A percentile compares a stretch with the other conserved stretches of the same genome.
Evolutionary conservation across 2,888 invertebrate species (phyloP).

Genomic region (Ptycholaimellus sp.): DNA sequence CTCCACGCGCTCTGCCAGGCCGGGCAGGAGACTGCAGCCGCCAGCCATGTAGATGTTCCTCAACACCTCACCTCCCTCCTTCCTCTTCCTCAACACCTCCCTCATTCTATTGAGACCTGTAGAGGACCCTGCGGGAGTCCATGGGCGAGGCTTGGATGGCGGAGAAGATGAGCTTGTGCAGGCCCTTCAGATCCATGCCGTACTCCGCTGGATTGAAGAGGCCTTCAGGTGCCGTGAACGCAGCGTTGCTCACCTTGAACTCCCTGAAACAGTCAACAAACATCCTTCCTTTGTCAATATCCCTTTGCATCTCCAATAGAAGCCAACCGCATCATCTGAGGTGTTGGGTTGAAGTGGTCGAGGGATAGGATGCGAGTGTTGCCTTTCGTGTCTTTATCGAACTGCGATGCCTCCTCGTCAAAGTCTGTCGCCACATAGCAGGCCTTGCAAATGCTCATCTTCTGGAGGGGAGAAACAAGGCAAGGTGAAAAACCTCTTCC

Average conservation of each 20-base stretch:
- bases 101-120: slow-evolving; percentile 18
- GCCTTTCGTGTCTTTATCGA: slow-evolving; percentile 19
- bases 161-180: slow-evolving; percentile 35
- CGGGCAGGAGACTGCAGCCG: slow-evolving; percentile 36
- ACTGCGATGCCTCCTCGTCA: slow-evolving; percentile 26
- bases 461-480: too few relatives aligned
- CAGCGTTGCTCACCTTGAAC: slow-evolving; percentile 24
- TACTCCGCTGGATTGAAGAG: slow-evolving; percentile 36
- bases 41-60: slow-evolving; percentile 36
- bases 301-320: too few relatives aligned
- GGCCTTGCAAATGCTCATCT: slow-evolving; percentile 10
- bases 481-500: slow-evolving; percentile 29
- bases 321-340: too few relatives aligned
- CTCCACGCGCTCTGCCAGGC: slow-evolving; percentile 36
- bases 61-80: too few relatives aligned
- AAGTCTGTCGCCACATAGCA: slow-evolving; percentile 33
- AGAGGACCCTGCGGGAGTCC: slow-evolving; percentile 31
- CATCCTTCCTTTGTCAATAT: too few relatives aligned
- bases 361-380: slow-evolving; percentile 13
- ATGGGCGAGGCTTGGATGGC: slow-evolving; percentile 37
- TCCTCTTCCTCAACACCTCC: too few relatives aligned
- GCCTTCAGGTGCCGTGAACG: slow-evolving; percentile 33
- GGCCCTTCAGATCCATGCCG: slow-evolving; percentile 36
- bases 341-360: slow-evolving; percentile 15
- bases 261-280: too few relatives aligned